Base-by-base conservation (phyloP, 2,113 vertebrate genomes). In the Phrynosoma blainvillii region DNA sequence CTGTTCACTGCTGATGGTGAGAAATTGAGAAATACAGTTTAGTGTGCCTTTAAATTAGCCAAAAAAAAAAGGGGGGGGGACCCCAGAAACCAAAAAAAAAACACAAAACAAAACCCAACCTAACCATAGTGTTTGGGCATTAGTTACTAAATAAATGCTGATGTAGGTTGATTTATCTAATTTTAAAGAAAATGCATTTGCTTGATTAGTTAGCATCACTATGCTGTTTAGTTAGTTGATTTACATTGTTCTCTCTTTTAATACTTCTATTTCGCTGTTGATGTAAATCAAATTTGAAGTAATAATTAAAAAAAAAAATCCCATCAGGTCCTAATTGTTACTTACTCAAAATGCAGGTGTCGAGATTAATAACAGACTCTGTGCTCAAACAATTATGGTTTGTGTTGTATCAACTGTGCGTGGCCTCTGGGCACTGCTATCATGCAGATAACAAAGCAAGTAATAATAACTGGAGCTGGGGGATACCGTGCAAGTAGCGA, bases 381-480 rank as follows among this genome's bases (percentile, higher is more conserved):
- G 0, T 25, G 89, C 75, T 20, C 86, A 91, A 90, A 84, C 68
- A 76, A 74, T 87, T 87, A 27, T 4, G 10, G 18, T 89, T 86
- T 36, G 0, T 11, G 21, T 5, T 0, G 1, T 42, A 16, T 83
- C 73, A 54, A 83, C 80, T 78, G 62, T 54, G 27, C 6, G 0
- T 21, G 47, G 62, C 87, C 68, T 59, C 85, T 82, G 71, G 79
- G 73, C 4, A 0, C 20, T 70, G 86, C 52, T n/a, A 32, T 85
- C 32, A 42, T 13, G 32, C 76, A 71, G 79, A 88, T 87, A 92
- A 85, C 66, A 88, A 87, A 89, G 90, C 80, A 77, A 84, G 36
- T 36, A 36, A 78, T 75, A 87, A 80, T 56, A 92, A 27, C 78
- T 36, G 80, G 68, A 86, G 86, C 78, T 89, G 80, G 40, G 88